Conservation (phyloP, 2,113 vertebrate species). For the Calidris pugnax region DNA sequence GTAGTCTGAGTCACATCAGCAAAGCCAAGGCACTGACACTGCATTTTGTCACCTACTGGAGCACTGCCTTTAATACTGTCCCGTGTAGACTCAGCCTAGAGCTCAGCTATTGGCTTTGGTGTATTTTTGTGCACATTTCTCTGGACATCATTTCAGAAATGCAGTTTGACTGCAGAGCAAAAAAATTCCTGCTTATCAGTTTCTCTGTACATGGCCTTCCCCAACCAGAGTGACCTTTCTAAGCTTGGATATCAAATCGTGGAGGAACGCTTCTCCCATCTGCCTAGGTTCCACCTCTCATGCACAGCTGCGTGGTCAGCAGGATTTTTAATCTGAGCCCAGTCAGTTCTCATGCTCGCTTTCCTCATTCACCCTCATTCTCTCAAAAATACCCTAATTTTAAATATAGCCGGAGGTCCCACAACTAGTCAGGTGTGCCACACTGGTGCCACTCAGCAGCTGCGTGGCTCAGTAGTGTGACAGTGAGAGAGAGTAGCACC, state of each 20-base stretch:
- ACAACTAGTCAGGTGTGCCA: accelerated
- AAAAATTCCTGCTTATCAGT: not conserved
- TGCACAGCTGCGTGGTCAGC: accelerated
- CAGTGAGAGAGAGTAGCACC: not conserved
- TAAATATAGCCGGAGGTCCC: not conserved
- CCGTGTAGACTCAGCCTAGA: not conserved
- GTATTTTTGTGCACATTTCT: not conserved
- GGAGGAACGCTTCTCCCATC: not conserved
- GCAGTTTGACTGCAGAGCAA: not conserved
- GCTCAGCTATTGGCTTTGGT: not conserved
- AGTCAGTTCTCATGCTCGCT: not conserved
- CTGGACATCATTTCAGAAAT: not conserved
- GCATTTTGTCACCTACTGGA: not conserved
- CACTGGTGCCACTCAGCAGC: accelerated
- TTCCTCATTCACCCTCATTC: not conserved
- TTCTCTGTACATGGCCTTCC: not conserved
- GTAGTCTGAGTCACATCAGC: not conserved
- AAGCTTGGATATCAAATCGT: accelerated
- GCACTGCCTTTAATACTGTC: not conserved
- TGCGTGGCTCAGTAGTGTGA: not conserved
- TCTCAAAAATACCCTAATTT: not conserved
- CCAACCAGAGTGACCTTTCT: not conserved
- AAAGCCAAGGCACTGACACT: not conserved
- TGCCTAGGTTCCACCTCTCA: accelerated
- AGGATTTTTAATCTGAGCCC: not conserved